These are phyloP conservation scores for Torymus auratus DNA, from an alignment of 2,888 invertebrate species.

Conservation along the genomic window DNA sequence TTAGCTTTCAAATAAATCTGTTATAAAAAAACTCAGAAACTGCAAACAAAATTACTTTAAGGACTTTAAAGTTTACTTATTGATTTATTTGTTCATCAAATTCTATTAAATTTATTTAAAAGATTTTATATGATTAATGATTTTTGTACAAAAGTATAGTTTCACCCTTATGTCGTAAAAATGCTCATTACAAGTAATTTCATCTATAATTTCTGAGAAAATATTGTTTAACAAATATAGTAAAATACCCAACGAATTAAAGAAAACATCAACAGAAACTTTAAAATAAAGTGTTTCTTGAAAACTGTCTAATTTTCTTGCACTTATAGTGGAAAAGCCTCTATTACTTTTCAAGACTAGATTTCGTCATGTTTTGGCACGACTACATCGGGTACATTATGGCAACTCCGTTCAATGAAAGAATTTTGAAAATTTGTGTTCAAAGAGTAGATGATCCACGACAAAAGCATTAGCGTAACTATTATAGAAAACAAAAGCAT, in stretches of 20 bases:
- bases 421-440: conserved; percentile 24
- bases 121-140: too few relatives aligned
- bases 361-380: conserved; percentile 52
- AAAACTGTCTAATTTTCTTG: conserved; percentile 26
- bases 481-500: conserved; percentile 33
- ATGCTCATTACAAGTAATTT: not conserved
- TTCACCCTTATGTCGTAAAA: conserved; percentile 1
- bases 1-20: conserved; percentile 1
- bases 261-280: conserved; percentile 23
- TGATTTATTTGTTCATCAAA: too few relatives aligned
- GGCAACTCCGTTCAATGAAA: not conserved
- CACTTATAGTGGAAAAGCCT: conserved; percentile 23
- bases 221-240: conserved; percentile 23
- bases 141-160: too few relatives aligned
- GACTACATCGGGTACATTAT: conserved; percentile 2
- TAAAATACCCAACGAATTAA: conserved; percentile 12
- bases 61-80: not conserved
- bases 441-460: conserved; percentile 30
- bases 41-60: conserved; percentile 23
- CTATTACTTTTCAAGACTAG: conserved; percentile 45
- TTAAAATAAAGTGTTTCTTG: conserved; percentile 16
- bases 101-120: too few relatives aligned
- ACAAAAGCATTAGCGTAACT: conserved; percentile 32
- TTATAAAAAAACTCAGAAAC: conserved; percentile 7
- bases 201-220: not conserved